Evolutionary conservation across 2,113 vertebrate genomes (phyloP).

Genomic region (Nansenia antarctica): DNA sequence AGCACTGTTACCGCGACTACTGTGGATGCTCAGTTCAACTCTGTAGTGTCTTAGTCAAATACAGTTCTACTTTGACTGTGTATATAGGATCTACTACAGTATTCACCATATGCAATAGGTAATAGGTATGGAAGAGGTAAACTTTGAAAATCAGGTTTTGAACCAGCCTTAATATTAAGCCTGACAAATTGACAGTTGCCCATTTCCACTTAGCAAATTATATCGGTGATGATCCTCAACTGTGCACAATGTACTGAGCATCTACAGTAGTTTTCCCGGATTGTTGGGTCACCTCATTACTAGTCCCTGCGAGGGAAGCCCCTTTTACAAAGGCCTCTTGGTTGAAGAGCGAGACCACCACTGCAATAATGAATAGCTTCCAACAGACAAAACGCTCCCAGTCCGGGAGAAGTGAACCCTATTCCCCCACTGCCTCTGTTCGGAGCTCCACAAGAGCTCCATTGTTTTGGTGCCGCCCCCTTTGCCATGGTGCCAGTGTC

Average conservation of each 20-base stretch:
- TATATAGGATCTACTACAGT: too few relatives aligned
- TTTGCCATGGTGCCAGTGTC: conserved; percentile 2
- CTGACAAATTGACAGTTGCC: too few relatives aligned
- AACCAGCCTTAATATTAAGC: too few relatives aligned
- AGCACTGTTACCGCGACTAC: too few relatives aligned
- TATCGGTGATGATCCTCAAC: background rate
- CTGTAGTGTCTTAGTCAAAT: too few relatives aligned
- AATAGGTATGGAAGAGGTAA: too few relatives aligned
- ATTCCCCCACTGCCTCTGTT: background rate
- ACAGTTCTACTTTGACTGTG: too few relatives aligned
- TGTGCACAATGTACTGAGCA: background rate
- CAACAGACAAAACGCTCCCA: background rate
- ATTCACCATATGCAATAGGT: too few relatives aligned
- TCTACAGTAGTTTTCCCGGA: background rate
- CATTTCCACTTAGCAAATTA: too few relatives aligned
- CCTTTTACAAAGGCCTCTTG: background rate
- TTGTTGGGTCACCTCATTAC: background rate
- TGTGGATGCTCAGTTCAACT: too few relatives aligned
- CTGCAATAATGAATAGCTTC: background rate
- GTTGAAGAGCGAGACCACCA: background rate
- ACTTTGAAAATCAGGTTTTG: too few relatives aligned
- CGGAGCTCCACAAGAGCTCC: background rate
- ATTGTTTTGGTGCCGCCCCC: background rate
- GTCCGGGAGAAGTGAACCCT: background rate
- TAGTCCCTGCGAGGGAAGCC: background rate